A percentile compares a stretch with the other conserved stretches of the same genome.
These are phyloP conservation scores for Hemiprocne comata DNA, from an alignment of 2,113 vertebrate species.

Conservation along the genomic window DNA sequence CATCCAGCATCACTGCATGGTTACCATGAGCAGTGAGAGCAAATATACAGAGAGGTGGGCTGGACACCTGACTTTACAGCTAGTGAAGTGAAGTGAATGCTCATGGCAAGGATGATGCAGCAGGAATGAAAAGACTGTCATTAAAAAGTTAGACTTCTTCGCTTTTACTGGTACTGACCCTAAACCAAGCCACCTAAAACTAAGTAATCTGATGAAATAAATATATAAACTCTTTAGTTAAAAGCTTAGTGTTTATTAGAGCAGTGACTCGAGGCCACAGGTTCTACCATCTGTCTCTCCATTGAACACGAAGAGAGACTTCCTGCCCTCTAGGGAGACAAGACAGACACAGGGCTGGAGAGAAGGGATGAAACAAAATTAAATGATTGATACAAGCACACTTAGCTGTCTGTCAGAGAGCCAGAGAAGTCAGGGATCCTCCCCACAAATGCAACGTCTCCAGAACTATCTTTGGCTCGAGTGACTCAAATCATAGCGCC, in stretches of 20 bases:
- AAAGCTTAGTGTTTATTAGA: background rate
- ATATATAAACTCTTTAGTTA: background rate
- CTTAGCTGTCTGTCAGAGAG: background rate
- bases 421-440: background rate
- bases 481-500: background rate
- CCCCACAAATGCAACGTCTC: background rate
- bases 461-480: background rate
- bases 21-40: background rate
- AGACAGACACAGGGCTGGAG: background rate
- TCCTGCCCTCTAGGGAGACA: background rate
- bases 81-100: accelerated
- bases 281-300: background rate
- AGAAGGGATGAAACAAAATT: background rate
- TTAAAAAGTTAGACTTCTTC: background rate
- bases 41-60: background rate
- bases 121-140: background rate
- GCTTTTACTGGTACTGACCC: background rate
- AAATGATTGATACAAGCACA: background rate
- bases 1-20: background rate
- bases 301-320: background rate
- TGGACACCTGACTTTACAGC: background rate
- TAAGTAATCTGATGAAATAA: background rate
- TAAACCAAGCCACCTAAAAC: background rate
- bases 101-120: background rate
- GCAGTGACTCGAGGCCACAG: background rate